These are phyloP conservation scores for Glandiceps talaboti DNA, from an alignment of 53 echinoderm and acorn worm genomes.

Conservation along the genomic window DNA sequence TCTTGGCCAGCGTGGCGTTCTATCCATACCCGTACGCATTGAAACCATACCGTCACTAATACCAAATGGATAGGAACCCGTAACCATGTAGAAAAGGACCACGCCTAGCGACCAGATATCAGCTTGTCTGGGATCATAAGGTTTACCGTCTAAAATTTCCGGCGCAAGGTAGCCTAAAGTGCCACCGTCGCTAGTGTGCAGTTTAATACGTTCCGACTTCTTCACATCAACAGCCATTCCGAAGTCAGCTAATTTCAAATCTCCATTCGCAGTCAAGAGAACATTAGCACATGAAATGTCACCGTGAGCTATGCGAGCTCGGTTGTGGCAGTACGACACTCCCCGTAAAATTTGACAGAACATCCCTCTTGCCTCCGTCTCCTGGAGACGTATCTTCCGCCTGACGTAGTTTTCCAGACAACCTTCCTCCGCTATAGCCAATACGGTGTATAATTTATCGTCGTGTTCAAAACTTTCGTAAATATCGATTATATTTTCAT, in stretches of 20 bases:
- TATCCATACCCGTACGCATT: constrained; percentile 36
- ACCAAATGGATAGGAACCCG: constrained; percentile 64
- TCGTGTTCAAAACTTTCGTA: constrained; percentile 31
- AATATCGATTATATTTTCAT: constrained; percentile 49
- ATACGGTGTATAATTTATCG: constrained; percentile 20
- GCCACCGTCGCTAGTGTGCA: constrained; percentile 20
- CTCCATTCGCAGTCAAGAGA: constrained; percentile 25
- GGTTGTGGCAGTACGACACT: constrained; percentile 49
- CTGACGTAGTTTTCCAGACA: constrained; percentile 36
- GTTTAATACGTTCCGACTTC: background rate
- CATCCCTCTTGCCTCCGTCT: constrained; percentile 28
- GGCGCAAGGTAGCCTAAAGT: constrained; percentile 63
- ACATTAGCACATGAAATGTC: constrained; percentile 75
- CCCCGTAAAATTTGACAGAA: constrained; percentile 36
- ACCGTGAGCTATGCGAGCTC: constrained; percentile 39
- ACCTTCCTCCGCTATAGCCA: constrained; percentile 42
- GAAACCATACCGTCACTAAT: constrained; percentile 20
- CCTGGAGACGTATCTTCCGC: constrained; percentile 14
- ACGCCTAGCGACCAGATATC: constrained; percentile 85
- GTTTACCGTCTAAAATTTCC: constrained; percentile 30
- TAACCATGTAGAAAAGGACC: constrained; percentile 57
- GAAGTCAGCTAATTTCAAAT: constrained; percentile 57
- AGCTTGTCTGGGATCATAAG: constrained; percentile 24
- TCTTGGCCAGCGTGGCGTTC: constrained; percentile 60
- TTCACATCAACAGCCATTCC: constrained; percentile 21